phyloP scores from a whole-genome alignment of 37 sponge, comb jelly and placozoan species.

The Petrosia ficiformis region DNA sequence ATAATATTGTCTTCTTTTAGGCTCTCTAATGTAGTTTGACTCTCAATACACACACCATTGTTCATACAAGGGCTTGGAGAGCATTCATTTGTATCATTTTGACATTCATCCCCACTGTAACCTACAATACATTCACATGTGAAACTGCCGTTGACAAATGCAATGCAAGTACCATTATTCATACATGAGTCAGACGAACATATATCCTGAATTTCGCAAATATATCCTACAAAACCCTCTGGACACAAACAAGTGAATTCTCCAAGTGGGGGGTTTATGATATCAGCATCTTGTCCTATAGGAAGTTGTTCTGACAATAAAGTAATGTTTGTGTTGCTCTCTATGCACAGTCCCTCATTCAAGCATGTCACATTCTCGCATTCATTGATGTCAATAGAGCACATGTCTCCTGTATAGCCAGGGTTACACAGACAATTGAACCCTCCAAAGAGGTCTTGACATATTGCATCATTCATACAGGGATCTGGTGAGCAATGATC shows the following conservation, averaged over 20 bases:
- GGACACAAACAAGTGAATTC: constrained; percentile 8
- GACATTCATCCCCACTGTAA: constrained; percentile 43
- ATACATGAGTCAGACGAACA: constrained; percentile 1
- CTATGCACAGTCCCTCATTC: background rate
- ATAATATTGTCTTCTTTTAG: background rate
- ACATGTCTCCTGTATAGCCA: constrained; percentile 31
- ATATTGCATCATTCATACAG: constrained; percentile 40
- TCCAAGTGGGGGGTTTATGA: background rate
- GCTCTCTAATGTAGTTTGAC: background rate
- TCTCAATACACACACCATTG: background rate
- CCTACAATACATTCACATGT: constrained; percentile 20
- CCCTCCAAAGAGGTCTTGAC: background rate
- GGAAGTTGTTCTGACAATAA: background rate
- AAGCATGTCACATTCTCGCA: constrained; percentile 31
- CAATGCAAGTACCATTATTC: constrained; percentile 19
- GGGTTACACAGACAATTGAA: constrained; percentile 17
- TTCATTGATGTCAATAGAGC: constrained; percentile 27
- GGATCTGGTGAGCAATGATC: constrained; percentile 23
- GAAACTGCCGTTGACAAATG: background rate
- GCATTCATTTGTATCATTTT: constrained; percentile 35
- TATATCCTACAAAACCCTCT: constrained; percentile 32
- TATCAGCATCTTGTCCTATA: background rate
- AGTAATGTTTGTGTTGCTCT: background rate
- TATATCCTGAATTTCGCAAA: constrained; percentile 35
- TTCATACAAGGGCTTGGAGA: too few species aligned